A percentile compares a stretch with the other conserved stretches of the same genome.
Conservation (phyloP, 2,113 vertebrate genomes). For the Sylvilagus bachmani region DNA sequence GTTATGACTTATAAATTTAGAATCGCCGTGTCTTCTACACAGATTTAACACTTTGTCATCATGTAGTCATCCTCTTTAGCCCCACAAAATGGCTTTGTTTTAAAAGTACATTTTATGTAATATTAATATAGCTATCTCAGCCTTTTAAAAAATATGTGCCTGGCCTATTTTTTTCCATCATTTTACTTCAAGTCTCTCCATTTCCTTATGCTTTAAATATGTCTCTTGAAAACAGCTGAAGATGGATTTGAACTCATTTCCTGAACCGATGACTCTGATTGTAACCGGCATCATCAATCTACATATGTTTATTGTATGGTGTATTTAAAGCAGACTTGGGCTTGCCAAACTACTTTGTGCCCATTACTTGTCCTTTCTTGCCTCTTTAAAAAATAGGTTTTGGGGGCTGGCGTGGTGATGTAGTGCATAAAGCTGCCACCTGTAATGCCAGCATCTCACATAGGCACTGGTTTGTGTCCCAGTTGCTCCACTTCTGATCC, state of each 20-base stretch:
- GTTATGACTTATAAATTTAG: neutral
- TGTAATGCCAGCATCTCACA: too few species aligned
- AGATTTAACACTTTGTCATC: neutral
- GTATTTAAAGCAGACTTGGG: neutral
- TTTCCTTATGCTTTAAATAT: slow-evolving; percentile 1
- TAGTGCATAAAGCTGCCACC: too few species aligned
- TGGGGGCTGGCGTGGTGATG: too few species aligned
- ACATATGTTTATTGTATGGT: neutral
- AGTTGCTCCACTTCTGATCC: too few species aligned
- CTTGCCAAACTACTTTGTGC: neutral
- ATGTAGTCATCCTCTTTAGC: neutral
- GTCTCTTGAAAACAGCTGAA: slow-evolving; percentile 19
- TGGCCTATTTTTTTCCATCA: neutral
- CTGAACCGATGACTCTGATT: neutral
- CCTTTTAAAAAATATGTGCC: neutral
- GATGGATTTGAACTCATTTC: neutral
- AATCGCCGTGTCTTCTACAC: neutral
- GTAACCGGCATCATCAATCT: neutral
- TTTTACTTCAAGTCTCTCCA: slow-evolving; percentile 1
- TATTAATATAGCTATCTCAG: neutral
- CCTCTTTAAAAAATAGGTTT: neutral
- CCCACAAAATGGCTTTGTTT: neutral
- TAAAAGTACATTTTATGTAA: neutral
- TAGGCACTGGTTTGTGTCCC: too few species aligned
- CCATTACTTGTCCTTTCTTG: neutral